Percentiles rank a stretch among this genome's conserved stretches.
Evolutionary conservation across 2,113 vertebrate genomes (phyloP).

Genomic region (Lathamus discolor): DNA sequence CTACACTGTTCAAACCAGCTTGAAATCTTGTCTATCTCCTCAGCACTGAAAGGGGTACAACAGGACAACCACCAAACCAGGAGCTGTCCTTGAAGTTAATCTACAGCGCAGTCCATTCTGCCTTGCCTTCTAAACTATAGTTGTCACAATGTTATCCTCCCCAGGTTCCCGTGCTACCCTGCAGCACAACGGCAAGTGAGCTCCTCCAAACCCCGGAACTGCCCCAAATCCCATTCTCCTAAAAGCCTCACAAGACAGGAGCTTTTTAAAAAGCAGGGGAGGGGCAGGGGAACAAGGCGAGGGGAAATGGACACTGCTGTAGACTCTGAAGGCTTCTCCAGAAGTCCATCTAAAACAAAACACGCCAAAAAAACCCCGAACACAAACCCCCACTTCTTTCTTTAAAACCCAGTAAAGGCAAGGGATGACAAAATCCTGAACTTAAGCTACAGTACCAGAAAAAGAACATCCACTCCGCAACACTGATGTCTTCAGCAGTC

Average conservation of each 20-base stretch:
- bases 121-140: not conserved
- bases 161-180: fast-evolving
- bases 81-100: not conserved
- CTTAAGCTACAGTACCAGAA: not conserved
- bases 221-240: not conserved
- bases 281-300: not conserved
- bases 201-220: not conserved
- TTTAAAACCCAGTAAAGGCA: not conserved
- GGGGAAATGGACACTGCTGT: not conserved
- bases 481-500: not conserved
- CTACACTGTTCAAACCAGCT: not conserved
- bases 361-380: not conserved
- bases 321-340: not conserved
- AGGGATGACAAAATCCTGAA: not conserved
- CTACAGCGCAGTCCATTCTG: not conserved
- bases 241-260: not conserved
- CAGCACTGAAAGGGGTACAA: not conserved
- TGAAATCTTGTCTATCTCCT: not conserved
- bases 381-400: not conserved
- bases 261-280: not conserved
- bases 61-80: not conserved
- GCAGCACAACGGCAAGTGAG: not conserved
- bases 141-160: not conserved
- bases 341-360: not conserved
- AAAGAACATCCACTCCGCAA: not conserved